Conservation (phyloP, 2,888 invertebrate genomes). For the Agrotis clavis region DNA sequence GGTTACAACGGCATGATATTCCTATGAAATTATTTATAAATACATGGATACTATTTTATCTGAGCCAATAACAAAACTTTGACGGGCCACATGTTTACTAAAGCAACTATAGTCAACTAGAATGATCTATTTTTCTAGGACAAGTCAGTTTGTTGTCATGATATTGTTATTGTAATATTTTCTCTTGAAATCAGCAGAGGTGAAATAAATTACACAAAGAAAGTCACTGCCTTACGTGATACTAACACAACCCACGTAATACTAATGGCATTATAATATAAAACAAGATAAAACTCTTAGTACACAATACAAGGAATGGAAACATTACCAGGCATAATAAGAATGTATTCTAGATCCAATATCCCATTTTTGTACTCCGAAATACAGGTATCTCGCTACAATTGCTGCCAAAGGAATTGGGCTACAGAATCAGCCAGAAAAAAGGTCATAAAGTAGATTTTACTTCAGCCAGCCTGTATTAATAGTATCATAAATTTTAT, state of each 20-base stretch:
- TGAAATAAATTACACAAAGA: background rate
- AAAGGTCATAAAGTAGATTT: conserved; percentile 56
- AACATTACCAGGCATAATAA: background rate
- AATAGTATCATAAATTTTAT: conserved; percentile 70
- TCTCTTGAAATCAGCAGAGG: too few species aligned
- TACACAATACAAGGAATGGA: background rate
- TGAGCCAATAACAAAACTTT: too few species aligned
- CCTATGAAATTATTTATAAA: too few species aligned
- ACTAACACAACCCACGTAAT: background rate
- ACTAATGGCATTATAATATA: background rate
- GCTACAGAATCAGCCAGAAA: conserved; percentile 25
- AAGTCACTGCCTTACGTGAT: background rate
- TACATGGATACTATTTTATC: too few species aligned
- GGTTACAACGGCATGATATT: too few species aligned
- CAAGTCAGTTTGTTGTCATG: too few species aligned
- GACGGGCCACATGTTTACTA: too few species aligned
- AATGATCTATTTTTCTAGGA: too few species aligned
- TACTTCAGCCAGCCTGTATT: conserved; percentile 44
- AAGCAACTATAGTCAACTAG: too few species aligned
- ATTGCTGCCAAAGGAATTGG: conserved; percentile 54
- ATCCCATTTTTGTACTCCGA: conserved; percentile 3
- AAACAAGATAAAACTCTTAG: background rate
- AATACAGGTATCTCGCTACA: conserved; percentile 30
- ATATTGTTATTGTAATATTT: too few species aligned
- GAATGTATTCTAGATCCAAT: conserved; percentile 14